Evolutionary conservation across 1,140 invertebrate genomes (phyloP), one percentile per base, ranked within the genome.

Genomic region (Mya arenaria): DNA sequence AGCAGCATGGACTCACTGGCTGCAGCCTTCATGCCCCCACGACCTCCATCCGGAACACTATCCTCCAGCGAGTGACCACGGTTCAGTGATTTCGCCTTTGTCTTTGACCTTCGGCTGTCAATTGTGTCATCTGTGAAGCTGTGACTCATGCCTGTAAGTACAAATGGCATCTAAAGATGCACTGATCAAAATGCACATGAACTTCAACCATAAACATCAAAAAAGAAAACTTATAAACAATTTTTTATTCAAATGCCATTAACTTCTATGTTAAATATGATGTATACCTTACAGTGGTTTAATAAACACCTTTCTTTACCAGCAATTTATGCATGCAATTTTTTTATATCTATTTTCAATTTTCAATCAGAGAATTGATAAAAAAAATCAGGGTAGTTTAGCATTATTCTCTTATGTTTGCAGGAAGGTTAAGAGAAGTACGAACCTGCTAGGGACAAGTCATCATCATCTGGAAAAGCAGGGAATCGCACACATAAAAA

Each of bases 1-100:
- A 85, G 83, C n/a, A 91, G 86, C 52, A 89, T 89, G 8, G 90
- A 91, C 69, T 91, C 90, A 82, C 89, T 90, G 41, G 85, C 87
- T 37, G 89, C 90, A 34, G 88, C 39, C 63, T 91, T 90, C 44
- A 91, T 39, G 17, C 86, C 71, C 10, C 62, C 68, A 2, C 74
- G 72, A 15, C 84, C 80, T 30, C 84, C 86, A 55, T 87, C 86
- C 23, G 85, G 79, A 44, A 78, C 82, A 69, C 82, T 78, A 19
- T 90, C 89, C 69, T 91, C 90, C 10, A 91, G 63, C 8, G 90
- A 91, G 37, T 88, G 86, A 25, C 87, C 88, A 32, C 88, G 86
- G n/a, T 84, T 82, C 68, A 82, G 58, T 25, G 58, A 63, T 36
- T 82, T 82, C 17, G 60, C 19, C 28, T 82, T 82, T 4, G 56